phyloP scores from a whole-genome alignment of 2,797 vertebrate genomes.

The Austrolebias charrua region DNA sequence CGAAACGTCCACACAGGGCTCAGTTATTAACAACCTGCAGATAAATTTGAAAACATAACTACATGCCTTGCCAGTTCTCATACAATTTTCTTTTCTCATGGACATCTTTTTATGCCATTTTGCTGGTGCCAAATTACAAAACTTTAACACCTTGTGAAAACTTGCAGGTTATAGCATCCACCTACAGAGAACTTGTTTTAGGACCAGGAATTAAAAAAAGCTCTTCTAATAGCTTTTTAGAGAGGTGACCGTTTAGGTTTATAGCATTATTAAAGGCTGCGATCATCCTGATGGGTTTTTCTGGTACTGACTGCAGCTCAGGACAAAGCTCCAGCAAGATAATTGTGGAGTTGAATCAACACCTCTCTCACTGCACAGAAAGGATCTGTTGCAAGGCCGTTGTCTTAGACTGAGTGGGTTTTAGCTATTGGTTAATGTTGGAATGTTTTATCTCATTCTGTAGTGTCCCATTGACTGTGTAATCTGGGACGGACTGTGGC shows the following conservation, averaged over 20 bases:
- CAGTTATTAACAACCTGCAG: background rate
- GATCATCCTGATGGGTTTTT: background rate
- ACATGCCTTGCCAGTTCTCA: background rate
- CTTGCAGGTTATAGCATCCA: background rate
- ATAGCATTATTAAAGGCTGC: constrained; percentile 4
- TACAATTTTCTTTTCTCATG: background rate
- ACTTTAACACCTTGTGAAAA: background rate
- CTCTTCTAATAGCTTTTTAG: background rate
- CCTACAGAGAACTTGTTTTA: background rate
- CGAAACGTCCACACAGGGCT: background rate
- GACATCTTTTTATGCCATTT: constrained; percentile 4
- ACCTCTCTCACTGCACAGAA: background rate
- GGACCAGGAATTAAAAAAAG: background rate
- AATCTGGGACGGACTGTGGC: constrained; percentile 31
- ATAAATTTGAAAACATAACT: background rate
- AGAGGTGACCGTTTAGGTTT: constrained; percentile 4
- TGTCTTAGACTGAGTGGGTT: constrained; percentile 5
- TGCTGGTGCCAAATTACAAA: background rate
- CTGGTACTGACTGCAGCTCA: constrained; percentile 1
- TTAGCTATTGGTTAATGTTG: constrained; percentile 4
- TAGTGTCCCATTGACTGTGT: constrained; percentile 6
- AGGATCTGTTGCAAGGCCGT: constrained; percentile 5
- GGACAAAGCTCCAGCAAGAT: background rate
- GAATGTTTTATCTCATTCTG: constrained; percentile 14
- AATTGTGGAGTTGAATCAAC: constrained; percentile 4